A percentile compares a stretch with the other conserved stretches of the same genome.
Evolutionary conservation across 2,797 vertebrate species (phyloP).

Genomic region (Astyanax mexicanus): DNA sequence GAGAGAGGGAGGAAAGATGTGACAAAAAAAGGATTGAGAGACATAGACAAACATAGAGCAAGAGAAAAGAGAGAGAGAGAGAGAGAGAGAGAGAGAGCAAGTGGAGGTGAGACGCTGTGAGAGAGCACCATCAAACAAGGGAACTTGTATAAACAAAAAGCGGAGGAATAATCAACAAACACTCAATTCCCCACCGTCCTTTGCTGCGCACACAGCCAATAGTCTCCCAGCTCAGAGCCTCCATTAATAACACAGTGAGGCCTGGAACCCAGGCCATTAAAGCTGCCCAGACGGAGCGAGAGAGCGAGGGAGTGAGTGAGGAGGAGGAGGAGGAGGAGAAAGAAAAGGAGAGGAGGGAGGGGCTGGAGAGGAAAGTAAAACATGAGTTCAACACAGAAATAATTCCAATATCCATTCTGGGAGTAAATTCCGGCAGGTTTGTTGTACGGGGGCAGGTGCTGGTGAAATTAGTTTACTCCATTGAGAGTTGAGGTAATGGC

Average conservation of each 20-base stretch:
- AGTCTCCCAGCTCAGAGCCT: conserved; percentile 47
- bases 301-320: conserved; percentile 64
- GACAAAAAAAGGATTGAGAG: conserved; percentile 18
- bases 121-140: conserved; percentile 74
- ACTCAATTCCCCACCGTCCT: conserved; percentile 77
- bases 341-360: conserved; percentile 55
- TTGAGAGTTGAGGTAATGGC: conserved; percentile 59
- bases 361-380: conserved; percentile 47
- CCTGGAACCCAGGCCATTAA: conserved; percentile 59
- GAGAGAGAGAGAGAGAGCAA: conserved; percentile 56
- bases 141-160: conserved; percentile 83
- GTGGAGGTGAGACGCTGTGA: conserved; percentile 29
- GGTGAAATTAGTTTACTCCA: conserved; percentile 63
- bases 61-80: neutral
- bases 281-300: conserved; percentile 51
- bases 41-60: neutral
- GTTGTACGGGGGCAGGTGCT: conserved; percentile 51
- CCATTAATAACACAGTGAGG: conserved; percentile 62
- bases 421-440: conserved; percentile 56
- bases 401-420: conserved; percentile 62
- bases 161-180: conserved; percentile 83
- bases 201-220: conserved; percentile 79
- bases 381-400: conserved; percentile 71
- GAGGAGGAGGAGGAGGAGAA: conserved; percentile 32
- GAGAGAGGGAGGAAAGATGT: neutral